Conservation (phyloP, 2,113 vertebrate genomes). For the Corythaixoides concolor region DNA sequence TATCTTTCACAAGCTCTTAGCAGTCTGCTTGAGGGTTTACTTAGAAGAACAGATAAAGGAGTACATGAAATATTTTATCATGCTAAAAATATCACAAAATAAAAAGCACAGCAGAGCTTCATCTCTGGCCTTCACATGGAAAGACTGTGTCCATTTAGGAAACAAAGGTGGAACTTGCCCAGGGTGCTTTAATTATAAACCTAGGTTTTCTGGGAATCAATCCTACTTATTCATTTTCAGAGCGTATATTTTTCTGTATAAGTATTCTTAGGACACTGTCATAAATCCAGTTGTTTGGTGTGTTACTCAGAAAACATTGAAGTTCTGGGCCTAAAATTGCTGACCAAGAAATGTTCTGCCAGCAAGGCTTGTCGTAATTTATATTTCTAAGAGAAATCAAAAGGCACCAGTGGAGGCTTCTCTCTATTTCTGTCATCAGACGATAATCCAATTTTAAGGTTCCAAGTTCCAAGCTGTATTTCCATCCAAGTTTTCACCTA, state of each 20-base stretch:
- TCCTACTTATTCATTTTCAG: conserved; percentile 3
- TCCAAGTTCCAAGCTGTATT: conserved; percentile 25
- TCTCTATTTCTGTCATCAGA: conserved; percentile 61
- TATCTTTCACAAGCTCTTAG: not conserved
- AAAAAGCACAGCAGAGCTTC: not conserved
- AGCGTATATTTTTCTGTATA: conserved; percentile 34
- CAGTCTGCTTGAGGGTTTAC: conserved; percentile 5
- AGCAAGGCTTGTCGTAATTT: conserved; percentile 63
- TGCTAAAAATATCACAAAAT: conserved; percentile 8
- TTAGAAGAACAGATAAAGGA: not conserved
- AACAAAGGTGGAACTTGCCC: conserved; percentile 37
- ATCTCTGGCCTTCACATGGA: not conserved
- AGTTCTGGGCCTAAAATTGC: conserved; percentile 50
- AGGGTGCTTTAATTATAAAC: conserved; percentile 25
- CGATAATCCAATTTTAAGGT: conserved; percentile 40
- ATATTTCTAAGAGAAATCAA: conserved; percentile 33
- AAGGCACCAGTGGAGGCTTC: conserved; percentile 7
- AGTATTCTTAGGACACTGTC: not conserved
- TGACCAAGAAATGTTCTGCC: conserved; percentile 66
- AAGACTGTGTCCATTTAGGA: not conserved
- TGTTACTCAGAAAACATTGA: conserved; percentile 12
- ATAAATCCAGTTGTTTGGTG: conserved; percentile 27
- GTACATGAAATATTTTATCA: not conserved
- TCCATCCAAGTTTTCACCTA: conserved; percentile 58
- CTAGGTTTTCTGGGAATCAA: conserved; percentile 33